These are phyloP conservation scores for Vollenhovia emeryi DNA, from an alignment of 1,140 invertebrate species.

Conservation along the genomic window DNA sequence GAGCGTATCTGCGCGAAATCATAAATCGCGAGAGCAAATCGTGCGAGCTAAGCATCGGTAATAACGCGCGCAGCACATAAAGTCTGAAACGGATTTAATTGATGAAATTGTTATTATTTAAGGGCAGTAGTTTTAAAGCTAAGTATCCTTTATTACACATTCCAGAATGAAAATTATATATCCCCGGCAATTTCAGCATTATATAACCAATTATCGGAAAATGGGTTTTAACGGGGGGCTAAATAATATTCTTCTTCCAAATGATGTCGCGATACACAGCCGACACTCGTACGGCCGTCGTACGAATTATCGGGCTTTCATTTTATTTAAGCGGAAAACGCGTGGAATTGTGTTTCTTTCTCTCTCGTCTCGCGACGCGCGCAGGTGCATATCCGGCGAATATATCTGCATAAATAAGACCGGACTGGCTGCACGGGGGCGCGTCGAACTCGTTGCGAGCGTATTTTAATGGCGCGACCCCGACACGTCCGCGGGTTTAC, in stretches of 20 bases:
- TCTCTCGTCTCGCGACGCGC: not conserved
- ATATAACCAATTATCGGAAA: not conserved
- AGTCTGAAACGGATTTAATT: not conserved
- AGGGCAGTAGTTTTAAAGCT: not conserved
- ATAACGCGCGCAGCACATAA: not conserved
- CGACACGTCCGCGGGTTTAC: slow-evolving; percentile 70
- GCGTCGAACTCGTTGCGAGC: slow-evolving; percentile 63
- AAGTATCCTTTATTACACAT: not conserved
- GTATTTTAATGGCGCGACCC: slow-evolving; percentile 69
- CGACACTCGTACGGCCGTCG: not conserved
- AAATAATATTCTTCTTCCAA: not conserved
- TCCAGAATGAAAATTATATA: not conserved
- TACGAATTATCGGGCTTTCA: not conserved
- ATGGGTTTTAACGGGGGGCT: not conserved
- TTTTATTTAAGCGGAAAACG: slow-evolving; percentile 9
- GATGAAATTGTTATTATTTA: slow-evolving; percentile 16
- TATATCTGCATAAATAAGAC: slow-evolving; percentile 69
- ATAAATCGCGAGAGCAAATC: not conserved
- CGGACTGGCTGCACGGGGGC: slow-evolving; percentile 45
- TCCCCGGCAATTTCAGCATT: not conserved
- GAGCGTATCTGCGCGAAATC: not conserved
- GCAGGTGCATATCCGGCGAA: slow-evolving; percentile 29
- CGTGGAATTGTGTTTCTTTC: not conserved
- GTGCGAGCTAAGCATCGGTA: not conserved
- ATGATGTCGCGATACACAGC: not conserved